Evolutionary conservation across 1,140 invertebrate species (phyloP), one percentile per base, ranked within the genome.

Genomic region (Solenopsis fugax): DNA sequence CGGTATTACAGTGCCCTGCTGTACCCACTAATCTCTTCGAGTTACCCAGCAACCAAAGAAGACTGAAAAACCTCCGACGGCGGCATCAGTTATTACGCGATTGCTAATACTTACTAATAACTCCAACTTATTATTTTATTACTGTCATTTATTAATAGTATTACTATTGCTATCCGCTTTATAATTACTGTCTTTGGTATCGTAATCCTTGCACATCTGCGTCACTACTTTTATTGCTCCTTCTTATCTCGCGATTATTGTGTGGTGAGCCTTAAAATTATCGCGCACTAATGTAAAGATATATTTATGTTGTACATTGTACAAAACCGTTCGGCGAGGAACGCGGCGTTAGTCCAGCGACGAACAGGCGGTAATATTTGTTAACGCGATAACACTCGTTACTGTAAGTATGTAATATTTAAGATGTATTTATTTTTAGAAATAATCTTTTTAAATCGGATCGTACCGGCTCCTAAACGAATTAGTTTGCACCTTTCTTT

Each of bases 41-140:
- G 94, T 94, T 94, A 94, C 94, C 93, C 92, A 93, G 92, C 93
- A 95, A 94, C 94, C 94, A 95, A 94, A 95, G 94, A 95, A 95
- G 94, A 94, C 94, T 95, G 93, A 95, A 94, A 90, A 94, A 94
- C 94, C 94, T 94, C 92, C 89, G 92, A 94, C 93, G 92, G 93
- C 93, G 93, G 88, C 93, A 93, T 93, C 93, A 92, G 93, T 94
- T 94, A 91, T 91, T 48, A 48, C 48, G 12, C 48, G 48, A 93
- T 92, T 92, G 88, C 91, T 92, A 90, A 89, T 45, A 62, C 88
- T 85, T 87, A 85, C 75, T 89, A 87, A 89, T 89, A 85, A 87
- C 67, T 86, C 45, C 56, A 75, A 82, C 29, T 84, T 56, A 56
- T 56, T n/a, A 56, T 21, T 7, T 82, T 82, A 90, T 89, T 82